Evolutionary conservation across 2,113 vertebrate species (phyloP), one percentile per base, ranked within the genome.

Genomic region (Nymphicus hollandicus): DNA sequence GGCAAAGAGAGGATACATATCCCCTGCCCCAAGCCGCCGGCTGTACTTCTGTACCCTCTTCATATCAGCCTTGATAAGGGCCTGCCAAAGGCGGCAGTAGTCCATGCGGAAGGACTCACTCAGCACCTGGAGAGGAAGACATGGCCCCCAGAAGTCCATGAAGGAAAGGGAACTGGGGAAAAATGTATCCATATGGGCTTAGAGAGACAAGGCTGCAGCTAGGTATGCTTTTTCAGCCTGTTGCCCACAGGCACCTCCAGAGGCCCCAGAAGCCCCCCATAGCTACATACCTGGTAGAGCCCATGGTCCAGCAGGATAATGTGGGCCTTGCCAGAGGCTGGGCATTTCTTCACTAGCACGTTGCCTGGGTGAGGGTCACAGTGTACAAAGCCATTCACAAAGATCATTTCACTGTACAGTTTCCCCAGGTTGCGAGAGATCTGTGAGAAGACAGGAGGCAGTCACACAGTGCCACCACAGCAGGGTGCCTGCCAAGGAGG

Each of bases 381-480:
- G 97, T 99, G 99, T 81, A 99, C 99, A 20, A 99, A 99, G 68
- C 99, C 99, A 0, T 99, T 98, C 91, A 99, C 98, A 56, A 99
- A 99, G 93, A 99, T 99, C 99, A 99, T 99, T 96, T 99, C 99
- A 0, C 99, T 99, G 98, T 99, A 99, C 88, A 99, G 97, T 90
- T 98, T 99, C 18, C 99, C 99, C 96, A 99, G 89, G 87, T 99
- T 98, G 87, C 98, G 98, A 4, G 99, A 99, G 91, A 99, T 98
- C 99, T 99, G 98, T 63, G 86, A 92, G 73, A 43, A 92, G 64
- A 94, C 71, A 74, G 27, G 49, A 86, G 33, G 53, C 23, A 50
- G 71, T 70, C 91, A 83, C 47, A 73, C 29, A 27, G 29, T 47
- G 81, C 25, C 55, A 81, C 44, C 61, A 61, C 27, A 93, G 83